Evolutionary conservation across 2,113 vertebrate species (phyloP).

Genomic region (Carettochelys insculpta): DNA sequence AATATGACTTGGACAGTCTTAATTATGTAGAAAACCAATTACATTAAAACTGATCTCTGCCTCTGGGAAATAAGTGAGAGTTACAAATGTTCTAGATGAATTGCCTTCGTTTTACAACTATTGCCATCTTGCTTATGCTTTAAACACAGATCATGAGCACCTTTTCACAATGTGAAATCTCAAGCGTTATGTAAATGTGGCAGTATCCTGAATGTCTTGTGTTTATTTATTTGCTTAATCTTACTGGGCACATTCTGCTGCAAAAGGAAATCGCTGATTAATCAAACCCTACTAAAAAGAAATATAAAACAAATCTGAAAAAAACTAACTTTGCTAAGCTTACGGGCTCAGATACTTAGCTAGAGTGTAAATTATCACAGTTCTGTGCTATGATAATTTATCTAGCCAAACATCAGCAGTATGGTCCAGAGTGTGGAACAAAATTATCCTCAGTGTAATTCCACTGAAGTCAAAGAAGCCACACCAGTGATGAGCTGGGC

Average conservation of each 20-base stretch:
- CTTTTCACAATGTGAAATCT: conserved; percentile 13
- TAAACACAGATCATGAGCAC: neutral
- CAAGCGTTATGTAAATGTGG: neutral
- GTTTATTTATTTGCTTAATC: neutral
- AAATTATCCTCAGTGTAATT: neutral
- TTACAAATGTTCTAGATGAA: neutral
- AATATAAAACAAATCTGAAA: neutral
- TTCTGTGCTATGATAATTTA: neutral
- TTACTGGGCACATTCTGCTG: neutral
- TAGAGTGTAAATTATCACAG: neutral
- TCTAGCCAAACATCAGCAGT: neutral
- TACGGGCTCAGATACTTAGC: neutral
- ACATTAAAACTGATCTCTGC: neutral
- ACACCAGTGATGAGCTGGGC: neutral
- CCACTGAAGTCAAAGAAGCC: neutral
- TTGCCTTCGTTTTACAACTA: neutral
- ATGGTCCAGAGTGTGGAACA: neutral
- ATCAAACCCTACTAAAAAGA: neutral
- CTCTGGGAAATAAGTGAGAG: conserved; percentile 20
- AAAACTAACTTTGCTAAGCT: neutral
- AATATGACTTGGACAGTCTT: neutral
- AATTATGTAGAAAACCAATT: conserved; percentile 30
- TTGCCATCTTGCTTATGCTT: neutral
- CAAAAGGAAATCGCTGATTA: neutral
- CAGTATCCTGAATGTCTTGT: neutral